Base-by-base conservation (phyloP, 2,797 vertebrate species). In the Mormyrops boulengeri region DNA sequence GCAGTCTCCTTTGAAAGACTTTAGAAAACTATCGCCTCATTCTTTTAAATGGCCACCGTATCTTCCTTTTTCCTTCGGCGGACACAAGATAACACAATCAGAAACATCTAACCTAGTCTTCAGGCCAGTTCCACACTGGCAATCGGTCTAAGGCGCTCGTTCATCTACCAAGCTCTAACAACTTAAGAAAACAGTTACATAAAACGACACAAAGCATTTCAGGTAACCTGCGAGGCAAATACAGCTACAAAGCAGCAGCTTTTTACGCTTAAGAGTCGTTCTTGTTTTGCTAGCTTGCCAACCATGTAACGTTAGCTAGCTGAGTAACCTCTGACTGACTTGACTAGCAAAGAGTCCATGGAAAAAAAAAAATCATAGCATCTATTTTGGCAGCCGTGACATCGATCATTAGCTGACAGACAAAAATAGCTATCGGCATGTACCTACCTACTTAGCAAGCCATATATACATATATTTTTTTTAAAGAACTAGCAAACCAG, bases 1-100 rank as follows among this genome's bases (percentile, higher is more conserved):
- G 86, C 90, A 90, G 89, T 89, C 91, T 90, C 88, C 91, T 93
- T 92, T 92, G 60, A 88, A 90, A 89, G 88, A 90, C 93, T 89
- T 66, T 92, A 88, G 3, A 84, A 26, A 85, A 89, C 50, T 87
- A 89, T 91, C 89, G 84, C 52, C 89, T 89, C 90, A 85, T 91
- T 90, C 93, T 73, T 82, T 86, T 77, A 89, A 41, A 89, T 89
- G 88, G 60, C 90, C 89, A 88, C 90, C 88, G 22, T 90, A 88
- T 93, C 92, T 95, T 95, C 95, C 93, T 94, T 95, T 50, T 94
- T 96, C 95, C 94, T 95, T 94, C 92, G 52, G 88, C 91, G 89
- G 91, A 94, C 94, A 92, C 91, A 90, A 34, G 85, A 91, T 90
- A 89, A 57, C 57, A 88, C 88, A 85, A 87, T 53, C 80, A 55